Base-by-base conservation (phyloP, 2,888 invertebrate genomes). In the Stratiomys singularior region DNA sequence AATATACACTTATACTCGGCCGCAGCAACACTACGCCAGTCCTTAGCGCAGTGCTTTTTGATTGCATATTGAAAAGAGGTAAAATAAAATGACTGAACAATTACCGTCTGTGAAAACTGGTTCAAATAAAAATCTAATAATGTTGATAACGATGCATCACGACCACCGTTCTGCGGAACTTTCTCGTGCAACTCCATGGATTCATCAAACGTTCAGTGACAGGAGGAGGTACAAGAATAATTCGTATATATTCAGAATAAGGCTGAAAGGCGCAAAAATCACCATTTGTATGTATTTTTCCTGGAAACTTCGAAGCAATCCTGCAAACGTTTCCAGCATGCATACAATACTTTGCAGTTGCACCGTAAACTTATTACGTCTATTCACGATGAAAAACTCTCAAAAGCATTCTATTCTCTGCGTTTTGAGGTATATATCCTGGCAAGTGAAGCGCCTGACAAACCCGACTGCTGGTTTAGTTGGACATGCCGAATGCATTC, bases 111-210 rank as follows among this genome's bases (percentile, higher is more conserved):
- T 18, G 60, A 60, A 60, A 60, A 60, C 60, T 60, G 23, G 60
- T 60, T 60, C 60, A 60, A 60, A 60, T 60, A 23, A 11, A 60
- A 60, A 60, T 60, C 60, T 60, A 60, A 60, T 60, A 60, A 60
- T 21, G 23, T 60, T 60, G 60, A 25, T 60, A 23, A 15, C 21
- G 60, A 25, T 25, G 25, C 60, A 60, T 60, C 60, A 60, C 60
- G 18, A 60, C 18, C 23, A 60, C 60, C 60, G 60, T 60, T 60
- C 23, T 60, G 60, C 60, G 23, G 60, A 25, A 60, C 18, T 23
- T 60, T 25, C 18, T 25, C 60, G 7, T 60, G 60, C 15, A 52
- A 52, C 18, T 60, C 7, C 5, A 25, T 15, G 21, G 23, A 7
- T 60, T 7, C 60, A 11, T 13, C 60, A 60, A n/a, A 25, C 56